phyloP scores from a whole-genome alignment of 2,797 vertebrate species.

The Gorsachius magnificus region DNA sequence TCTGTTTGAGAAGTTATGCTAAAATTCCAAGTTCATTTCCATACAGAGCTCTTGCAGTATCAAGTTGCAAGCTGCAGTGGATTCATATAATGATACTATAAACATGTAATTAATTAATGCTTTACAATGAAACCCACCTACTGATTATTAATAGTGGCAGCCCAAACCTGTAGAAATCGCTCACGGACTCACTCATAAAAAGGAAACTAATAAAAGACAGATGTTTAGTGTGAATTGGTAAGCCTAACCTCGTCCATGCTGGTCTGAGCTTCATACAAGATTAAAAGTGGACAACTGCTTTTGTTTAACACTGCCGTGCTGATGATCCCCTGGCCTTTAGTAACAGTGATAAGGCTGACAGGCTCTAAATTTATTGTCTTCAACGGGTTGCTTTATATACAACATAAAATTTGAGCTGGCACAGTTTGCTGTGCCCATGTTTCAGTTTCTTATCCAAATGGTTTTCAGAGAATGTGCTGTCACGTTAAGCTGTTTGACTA shows the following conservation, averaged over 20 bases:
- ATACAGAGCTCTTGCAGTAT: neutral
- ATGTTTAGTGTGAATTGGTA: neutral
- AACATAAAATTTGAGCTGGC: conserved; percentile 57
- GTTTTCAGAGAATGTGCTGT: conserved; percentile 64
- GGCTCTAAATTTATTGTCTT: conserved; percentile 58
- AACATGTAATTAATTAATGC: neutral
- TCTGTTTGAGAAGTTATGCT: neutral
- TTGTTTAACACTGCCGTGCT: neutral
- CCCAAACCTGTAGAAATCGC: neutral
- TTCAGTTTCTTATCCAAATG: conserved; percentile 51
- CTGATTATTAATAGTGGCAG: neutral
- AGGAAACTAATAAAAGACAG: conserved; percentile 1
- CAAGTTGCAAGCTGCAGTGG: neutral
- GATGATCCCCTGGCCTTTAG: conserved; percentile 50
- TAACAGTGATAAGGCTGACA: conserved; percentile 39
- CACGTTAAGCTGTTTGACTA: conserved; percentile 30
- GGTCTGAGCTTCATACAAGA: conserved; percentile 1
- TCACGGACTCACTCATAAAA: neutral
- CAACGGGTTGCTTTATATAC: conserved; percentile 67
- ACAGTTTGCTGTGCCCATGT: neutral
- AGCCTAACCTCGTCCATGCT: neutral
- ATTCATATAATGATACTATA: neutral
- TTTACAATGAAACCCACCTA: neutral
- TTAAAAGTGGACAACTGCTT: conserved; percentile 51
- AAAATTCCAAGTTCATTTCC: neutral